A percentile compares a stretch with the other conserved stretches of the same genome.
These are phyloP conservation scores for Embiotoca jacksoni DNA, from an alignment of 2,113 vertebrate genomes.

Conservation along the genomic window DNA sequence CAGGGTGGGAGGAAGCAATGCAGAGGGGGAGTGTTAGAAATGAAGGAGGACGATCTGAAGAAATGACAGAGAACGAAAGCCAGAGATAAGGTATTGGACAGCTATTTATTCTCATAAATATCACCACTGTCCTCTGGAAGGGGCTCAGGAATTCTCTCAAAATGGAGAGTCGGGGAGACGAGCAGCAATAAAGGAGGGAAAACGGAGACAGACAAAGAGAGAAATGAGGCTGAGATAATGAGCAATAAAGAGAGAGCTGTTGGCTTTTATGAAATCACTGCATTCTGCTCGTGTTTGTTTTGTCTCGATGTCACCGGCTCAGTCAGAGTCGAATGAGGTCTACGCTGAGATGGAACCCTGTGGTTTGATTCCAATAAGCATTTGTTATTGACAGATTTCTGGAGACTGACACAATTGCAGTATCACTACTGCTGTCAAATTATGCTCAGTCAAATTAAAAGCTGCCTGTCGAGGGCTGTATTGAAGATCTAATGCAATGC, in stretches of 20 bases:
- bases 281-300: constrained; percentile 28
- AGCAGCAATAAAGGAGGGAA: constrained; percentile 42
- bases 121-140: constrained; percentile 39
- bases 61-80: constrained; percentile 63
- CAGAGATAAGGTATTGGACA: constrained; percentile 61
- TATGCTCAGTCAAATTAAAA: too few species aligned
- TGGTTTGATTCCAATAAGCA: neutral
- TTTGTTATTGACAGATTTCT: constrained; percentile 32
- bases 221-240: constrained; percentile 45
- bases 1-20: constrained; percentile 24
- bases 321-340: constrained; percentile 6
- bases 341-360: neutral
- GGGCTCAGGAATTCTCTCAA: constrained; percentile 25
- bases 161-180: constrained; percentile 38
- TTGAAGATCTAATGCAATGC: too few species aligned
- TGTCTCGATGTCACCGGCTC: constrained; percentile 27
- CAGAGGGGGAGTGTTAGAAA: constrained; percentile 30
- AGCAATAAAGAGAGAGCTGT: constrained; percentile 29
- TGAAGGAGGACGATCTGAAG: constrained; percentile 57
- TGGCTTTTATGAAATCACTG: constrained; percentile 39
- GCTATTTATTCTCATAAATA: constrained; percentile 78
- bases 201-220: constrained; percentile 3
- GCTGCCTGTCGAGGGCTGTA: too few species aligned
- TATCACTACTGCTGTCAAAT: neutral
- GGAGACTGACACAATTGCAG: neutral